Evolutionary conservation across 1,140 invertebrate genomes (phyloP).

Genomic region (Hylyphantes graminicola): DNA sequence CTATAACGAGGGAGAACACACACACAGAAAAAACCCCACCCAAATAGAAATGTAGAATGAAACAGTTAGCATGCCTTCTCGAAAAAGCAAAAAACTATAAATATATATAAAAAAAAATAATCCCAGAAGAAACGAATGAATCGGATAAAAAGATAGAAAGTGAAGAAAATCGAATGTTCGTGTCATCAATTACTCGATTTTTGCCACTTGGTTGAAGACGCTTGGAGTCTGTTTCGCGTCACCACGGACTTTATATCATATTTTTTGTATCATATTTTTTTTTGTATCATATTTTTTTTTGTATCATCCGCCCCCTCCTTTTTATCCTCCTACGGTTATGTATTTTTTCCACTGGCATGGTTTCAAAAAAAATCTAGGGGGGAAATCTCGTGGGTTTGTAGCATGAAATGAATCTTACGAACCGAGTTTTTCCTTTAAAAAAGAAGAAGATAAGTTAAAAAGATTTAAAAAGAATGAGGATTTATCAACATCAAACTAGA

Average conservation of each 20-base stretch:
- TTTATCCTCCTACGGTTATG: slow-evolving; percentile 16
- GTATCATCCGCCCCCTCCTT: not conserved
- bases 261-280: slow-evolving; percentile 33
- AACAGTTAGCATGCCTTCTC: slow-evolving; percentile 35
- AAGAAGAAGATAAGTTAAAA: slow-evolving; percentile 4
- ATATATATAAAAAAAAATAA: slow-evolving; percentile 22
- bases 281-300: slow-evolving; percentile 26
- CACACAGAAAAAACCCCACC: not conserved
- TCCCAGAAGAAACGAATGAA: slow-evolving; percentile 48
- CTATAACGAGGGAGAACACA: not conserved
- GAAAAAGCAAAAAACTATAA: slow-evolving; percentile 3
- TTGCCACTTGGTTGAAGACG: slow-evolving; percentile 57
- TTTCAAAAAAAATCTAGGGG: slow-evolving; percentile 21
- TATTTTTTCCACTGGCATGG: slow-evolving; percentile 51
- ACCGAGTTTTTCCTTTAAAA: not conserved
- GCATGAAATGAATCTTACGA: slow-evolving; percentile 5
- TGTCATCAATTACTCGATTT: slow-evolving; percentile 61
- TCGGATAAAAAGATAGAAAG: slow-evolving; percentile 56
- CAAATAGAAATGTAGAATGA: slow-evolving; percentile 46
- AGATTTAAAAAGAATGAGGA: not conserved
- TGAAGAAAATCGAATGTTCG: slow-evolving; percentile 54
- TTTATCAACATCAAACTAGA: not conserved
- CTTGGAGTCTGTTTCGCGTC: slow-evolving; percentile 56
- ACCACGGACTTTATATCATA: slow-evolving; percentile 55
- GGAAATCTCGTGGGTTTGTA: slow-evolving; percentile 8